Evolutionary conservation across 2,113 vertebrate species (phyloP).

Genomic region (Callipepla squamata): DNA sequence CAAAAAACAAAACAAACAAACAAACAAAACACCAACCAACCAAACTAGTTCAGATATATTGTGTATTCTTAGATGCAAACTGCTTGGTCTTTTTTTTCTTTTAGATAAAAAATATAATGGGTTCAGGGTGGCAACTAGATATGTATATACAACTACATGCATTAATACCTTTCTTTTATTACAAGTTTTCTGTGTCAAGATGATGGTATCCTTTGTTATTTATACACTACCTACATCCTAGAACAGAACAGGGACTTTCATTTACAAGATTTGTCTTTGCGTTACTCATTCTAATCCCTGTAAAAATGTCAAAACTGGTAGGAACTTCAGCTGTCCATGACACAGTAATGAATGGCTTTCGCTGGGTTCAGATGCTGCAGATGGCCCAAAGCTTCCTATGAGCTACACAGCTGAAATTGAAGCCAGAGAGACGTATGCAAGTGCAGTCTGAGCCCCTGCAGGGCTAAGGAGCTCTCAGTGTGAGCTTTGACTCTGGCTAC

Average conservation of each 20-base stretch:
- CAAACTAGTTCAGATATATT: neutral
- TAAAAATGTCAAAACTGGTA: neutral
- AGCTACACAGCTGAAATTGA: neutral
- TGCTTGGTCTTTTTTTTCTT: neutral
- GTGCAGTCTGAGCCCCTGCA: neutral
- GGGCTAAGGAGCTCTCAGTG: neutral
- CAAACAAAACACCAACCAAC: too few species aligned
- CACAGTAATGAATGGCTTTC: neutral
- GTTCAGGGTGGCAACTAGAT: neutral
- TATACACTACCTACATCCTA: neutral
- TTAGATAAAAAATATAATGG: neutral
- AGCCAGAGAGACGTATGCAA: neutral
- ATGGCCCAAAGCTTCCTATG: neutral
- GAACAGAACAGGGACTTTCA: neutral
- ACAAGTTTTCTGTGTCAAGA: neutral
- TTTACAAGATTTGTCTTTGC: neutral
- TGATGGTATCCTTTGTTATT: neutral
- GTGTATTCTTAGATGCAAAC: neutral
- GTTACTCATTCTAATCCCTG: neutral
- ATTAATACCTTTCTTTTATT: neutral
- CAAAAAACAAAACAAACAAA: too few species aligned
- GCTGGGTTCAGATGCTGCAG: neutral
- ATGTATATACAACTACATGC: neutral
- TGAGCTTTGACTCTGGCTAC: neutral
- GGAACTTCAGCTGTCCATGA: neutral